Conservation (phyloP, 2,797 vertebrate species). For the Danio aesculapii region DNA sequence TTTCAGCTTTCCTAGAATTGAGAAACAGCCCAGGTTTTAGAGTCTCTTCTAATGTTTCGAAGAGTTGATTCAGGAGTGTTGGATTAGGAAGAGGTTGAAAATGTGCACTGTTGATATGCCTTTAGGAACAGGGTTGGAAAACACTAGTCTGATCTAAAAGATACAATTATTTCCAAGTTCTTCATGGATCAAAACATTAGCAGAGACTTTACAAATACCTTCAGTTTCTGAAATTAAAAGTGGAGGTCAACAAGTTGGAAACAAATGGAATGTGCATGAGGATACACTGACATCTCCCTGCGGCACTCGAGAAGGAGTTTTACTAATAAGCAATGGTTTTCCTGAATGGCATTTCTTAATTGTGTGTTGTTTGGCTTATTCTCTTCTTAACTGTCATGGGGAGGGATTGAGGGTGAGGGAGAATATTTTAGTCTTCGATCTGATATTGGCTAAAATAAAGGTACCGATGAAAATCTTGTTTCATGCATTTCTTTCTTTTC, state of each 20-base stretch:
- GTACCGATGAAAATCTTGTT: background rate
- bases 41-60: too few relatives aligned
- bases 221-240: slow-evolving; percentile 52
- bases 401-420: slow-evolving; percentile 35
- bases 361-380: slow-evolving; percentile 28
- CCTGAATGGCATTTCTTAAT: slow-evolving; percentile 28
- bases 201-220: background rate
- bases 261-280: slow-evolving; percentile 73
- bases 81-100: too few relatives aligned
- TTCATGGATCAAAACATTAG: background rate
- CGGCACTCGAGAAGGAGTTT: slow-evolving; percentile 48
- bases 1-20: too few relatives aligned
- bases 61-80: too few relatives aligned
- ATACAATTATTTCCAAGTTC: background rate
- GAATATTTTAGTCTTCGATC: slow-evolving; percentile 25
- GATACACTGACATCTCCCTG: slow-evolving; percentile 55
- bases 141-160: background rate
- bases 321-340: slow-evolving; percentile 38
- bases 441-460: background rate
- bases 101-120: too few relatives aligned
- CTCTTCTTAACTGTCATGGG: slow-evolving; percentile 21
- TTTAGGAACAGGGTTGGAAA: too few relatives aligned
- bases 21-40: too few relatives aligned
- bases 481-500: slow-evolving; percentile 52
- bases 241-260: slow-evolving; percentile 81